phyloP scores from a whole-genome alignment of 2,888 invertebrate species.

The Caenorhabditis plicata region DNA sequence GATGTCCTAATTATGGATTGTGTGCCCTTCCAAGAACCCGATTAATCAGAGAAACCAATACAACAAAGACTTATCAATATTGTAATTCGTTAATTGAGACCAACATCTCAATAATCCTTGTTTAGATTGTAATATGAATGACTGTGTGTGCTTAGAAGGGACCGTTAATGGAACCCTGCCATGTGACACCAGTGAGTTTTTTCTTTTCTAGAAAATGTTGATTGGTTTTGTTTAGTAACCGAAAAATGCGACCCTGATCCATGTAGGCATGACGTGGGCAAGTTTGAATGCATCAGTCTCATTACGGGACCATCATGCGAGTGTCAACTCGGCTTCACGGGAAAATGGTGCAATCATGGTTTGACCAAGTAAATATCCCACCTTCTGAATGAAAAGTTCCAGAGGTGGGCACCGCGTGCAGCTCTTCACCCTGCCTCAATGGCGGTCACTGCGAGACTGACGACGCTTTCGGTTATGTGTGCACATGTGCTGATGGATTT shows the following conservation, averaged over 20 bases:
- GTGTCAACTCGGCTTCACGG: too few species aligned
- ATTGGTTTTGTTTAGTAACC: too few species aligned
- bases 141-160: slow-evolving; percentile 24
- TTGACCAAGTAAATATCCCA: too few species aligned
- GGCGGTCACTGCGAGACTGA: slow-evolving; percentile 11
- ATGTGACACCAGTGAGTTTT: slow-evolving; percentile 23
- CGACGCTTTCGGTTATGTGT: slow-evolving; percentile 7
- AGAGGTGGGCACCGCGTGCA: slow-evolving; percentile 9
- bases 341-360: too few species aligned
- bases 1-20: slow-evolving; percentile 22
- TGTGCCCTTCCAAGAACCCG: slow-evolving; percentile 11
- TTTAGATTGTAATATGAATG: slow-evolving; percentile 6
- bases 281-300: neutral
- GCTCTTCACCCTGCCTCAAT: slow-evolving; percentile 6
- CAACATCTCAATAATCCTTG: too few species aligned
- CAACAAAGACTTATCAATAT: slow-evolving; percentile 8
- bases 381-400: too few species aligned
- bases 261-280: neutral
- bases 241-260: neutral
- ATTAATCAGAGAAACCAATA: slow-evolving; percentile 9
- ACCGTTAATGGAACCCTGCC: slow-evolving; percentile 9
- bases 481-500: slow-evolving; percentile 10
- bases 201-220: too few species aligned
- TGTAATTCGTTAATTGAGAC: too few species aligned
- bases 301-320: neutral